These are phyloP conservation scores for Odontomyia ornata DNA, from an alignment of 2,888 invertebrate species.

Conservation along the genomic window DNA sequence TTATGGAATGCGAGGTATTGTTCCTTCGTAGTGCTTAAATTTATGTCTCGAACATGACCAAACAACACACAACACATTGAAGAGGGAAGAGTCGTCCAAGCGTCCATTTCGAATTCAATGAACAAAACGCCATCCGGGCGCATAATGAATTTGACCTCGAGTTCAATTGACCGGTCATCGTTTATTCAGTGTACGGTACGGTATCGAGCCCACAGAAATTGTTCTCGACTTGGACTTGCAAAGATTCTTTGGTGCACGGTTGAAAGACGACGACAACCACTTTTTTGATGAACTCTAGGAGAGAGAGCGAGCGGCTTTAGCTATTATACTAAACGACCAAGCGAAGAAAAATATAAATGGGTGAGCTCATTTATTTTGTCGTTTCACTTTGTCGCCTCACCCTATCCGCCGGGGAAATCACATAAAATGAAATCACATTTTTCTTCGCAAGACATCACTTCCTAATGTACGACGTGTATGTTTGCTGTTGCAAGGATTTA, in stretches of 20 bases:
- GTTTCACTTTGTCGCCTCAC: too few species aligned
- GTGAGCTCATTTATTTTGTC: too few species aligned
- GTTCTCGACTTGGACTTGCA: neutral
- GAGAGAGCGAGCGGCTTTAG: too few species aligned
- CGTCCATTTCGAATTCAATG: slow-evolving; percentile 20
- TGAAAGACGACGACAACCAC: neutral
- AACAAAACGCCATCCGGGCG: slow-evolving; percentile 38
- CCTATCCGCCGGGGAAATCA: too few species aligned
- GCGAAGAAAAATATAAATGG: too few species aligned
- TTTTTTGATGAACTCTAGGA: neutral
- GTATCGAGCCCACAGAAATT: neutral
- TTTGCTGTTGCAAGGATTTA: too few species aligned
- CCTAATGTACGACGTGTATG: too few species aligned
- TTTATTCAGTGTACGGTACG: neutral
- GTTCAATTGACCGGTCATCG: slow-evolving; percentile 43
- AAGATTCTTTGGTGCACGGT: neutral
- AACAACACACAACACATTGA: neutral
- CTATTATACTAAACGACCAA: too few species aligned
- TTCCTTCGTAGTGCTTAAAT: neutral
- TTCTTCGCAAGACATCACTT: too few species aligned
- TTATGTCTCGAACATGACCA: neutral
- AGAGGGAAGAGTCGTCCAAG: neutral
- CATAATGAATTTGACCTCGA: slow-evolving; percentile 45
- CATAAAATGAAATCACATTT: too few species aligned
- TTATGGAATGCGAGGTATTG: neutral